These are phyloP conservation scores for Nestor notabilis DNA, from an alignment of 2,113 vertebrate species.

Conservation along the genomic window DNA sequence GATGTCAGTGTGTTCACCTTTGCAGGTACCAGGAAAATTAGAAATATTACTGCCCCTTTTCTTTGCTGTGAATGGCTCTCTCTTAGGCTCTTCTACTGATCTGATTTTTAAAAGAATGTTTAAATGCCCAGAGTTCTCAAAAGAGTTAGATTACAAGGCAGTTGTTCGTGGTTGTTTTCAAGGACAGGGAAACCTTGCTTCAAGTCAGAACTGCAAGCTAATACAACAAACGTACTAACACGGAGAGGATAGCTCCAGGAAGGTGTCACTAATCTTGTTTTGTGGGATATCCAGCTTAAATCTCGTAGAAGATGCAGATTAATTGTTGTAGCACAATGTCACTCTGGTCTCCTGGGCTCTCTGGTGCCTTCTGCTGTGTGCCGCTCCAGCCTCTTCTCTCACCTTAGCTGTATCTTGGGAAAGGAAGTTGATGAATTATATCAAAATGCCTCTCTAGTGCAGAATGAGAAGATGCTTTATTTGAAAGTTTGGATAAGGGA, in stretches of 20 bases:
- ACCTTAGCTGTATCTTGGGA: background rate
- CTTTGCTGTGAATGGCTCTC: background rate
- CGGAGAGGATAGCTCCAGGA: background rate
- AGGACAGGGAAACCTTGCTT: background rate
- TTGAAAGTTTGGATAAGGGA: background rate
- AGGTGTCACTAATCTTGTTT: background rate
- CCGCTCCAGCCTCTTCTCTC: background rate
- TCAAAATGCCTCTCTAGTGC: background rate
- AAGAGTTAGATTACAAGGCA: background rate
- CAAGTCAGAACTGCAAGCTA: background rate
- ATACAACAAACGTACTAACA: background rate
- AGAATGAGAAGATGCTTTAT: background rate
- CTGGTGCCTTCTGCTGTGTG: background rate
- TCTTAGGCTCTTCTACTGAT: background rate
- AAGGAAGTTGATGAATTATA: background rate
- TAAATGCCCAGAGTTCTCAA: background rate
- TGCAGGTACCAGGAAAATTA: constrained; percentile 4
- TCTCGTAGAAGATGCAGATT: background rate
- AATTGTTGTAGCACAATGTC: background rate
- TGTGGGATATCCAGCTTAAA: background rate
- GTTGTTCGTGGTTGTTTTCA: background rate
- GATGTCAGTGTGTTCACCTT: constrained; percentile 3
- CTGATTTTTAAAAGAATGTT: background rate
- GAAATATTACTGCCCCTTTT: background rate
- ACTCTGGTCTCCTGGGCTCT: background rate